These are phyloP conservation scores for Pluvianellus socialis DNA, from an alignment of 2,113 vertebrate species.

Conservation along the genomic window DNA sequence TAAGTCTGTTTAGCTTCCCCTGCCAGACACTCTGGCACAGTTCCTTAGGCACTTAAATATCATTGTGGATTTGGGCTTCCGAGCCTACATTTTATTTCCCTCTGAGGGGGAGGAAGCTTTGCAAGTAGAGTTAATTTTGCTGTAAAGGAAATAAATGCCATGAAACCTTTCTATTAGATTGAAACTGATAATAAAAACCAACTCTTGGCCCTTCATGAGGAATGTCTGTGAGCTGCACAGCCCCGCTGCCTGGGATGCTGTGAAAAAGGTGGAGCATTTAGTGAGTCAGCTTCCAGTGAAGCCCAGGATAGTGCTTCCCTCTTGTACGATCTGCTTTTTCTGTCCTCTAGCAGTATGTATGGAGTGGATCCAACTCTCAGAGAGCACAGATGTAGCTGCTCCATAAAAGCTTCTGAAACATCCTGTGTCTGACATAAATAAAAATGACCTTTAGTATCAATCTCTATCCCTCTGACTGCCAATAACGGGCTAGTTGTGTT, in stretches of 20 bases:
- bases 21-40: constrained; percentile 61
- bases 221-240: not conserved
- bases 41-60: constrained; percentile 63
- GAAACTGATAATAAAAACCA: not conserved
- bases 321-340: constrained; percentile 3
- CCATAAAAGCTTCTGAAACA: constrained; percentile 46
- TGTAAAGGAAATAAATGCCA: constrained; percentile 28
- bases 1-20: constrained; percentile 45
- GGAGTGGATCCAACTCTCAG: constrained; percentile 26
- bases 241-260: not conserved
- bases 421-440: constrained; percentile 58
- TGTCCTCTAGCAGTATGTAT: constrained; percentile 26
- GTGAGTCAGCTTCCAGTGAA: not conserved
- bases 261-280: not conserved
- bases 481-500: not conserved
- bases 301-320: not conserved
- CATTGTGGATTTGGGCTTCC: constrained; percentile 42
- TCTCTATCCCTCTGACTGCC: not conserved
- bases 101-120: constrained; percentile 52
- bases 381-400: constrained; percentile 51
- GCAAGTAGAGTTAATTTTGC: constrained; percentile 41
- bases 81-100: constrained; percentile 43
- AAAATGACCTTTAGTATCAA: constrained; percentile 46
- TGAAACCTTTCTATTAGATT: constrained; percentile 5
- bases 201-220: not conserved